phyloP scores from a whole-genome alignment of 1,140 invertebrate genomes.

The Lineus longissimus region DNA sequence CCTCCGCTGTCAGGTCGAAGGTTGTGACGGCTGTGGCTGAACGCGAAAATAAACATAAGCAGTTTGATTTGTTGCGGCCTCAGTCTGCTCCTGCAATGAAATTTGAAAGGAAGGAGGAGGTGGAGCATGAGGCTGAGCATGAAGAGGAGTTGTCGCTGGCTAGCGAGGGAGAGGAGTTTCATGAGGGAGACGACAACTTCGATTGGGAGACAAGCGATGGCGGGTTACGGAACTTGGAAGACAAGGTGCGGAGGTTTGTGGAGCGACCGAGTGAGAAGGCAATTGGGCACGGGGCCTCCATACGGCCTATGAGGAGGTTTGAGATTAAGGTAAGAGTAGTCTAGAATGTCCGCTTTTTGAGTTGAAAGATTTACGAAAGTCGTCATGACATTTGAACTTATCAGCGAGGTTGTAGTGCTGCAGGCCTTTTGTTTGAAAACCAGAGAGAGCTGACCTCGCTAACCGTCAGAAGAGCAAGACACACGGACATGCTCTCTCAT shows the following conservation, averaged over 20 bases:
- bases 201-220: conserved; percentile 1
- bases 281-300: background rate
- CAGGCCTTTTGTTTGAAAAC: too few relatives aligned
- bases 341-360: too few relatives aligned
- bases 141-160: background rate
- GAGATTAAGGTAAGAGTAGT: conserved; percentile 3
- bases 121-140: too few relatives aligned
- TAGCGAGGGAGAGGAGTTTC: background rate
- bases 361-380: too few relatives aligned
- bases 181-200: background rate
- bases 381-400: too few relatives aligned
- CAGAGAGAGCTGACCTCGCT: too few relatives aligned
- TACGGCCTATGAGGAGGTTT: background rate
- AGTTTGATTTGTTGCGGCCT: background rate
- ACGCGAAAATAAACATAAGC: background rate
- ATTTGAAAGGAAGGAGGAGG: too few relatives aligned
- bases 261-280: background rate
- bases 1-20: background rate
- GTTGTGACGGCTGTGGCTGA: background rate
- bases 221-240: background rate
- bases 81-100: background rate
- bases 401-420: too few relatives aligned
- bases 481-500: background rate
- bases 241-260: background rate
- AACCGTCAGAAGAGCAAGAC: too few relatives aligned